Base-by-base conservation (phyloP, 2,888 invertebrate genomes). In the Sthenelais limicola region DNA sequence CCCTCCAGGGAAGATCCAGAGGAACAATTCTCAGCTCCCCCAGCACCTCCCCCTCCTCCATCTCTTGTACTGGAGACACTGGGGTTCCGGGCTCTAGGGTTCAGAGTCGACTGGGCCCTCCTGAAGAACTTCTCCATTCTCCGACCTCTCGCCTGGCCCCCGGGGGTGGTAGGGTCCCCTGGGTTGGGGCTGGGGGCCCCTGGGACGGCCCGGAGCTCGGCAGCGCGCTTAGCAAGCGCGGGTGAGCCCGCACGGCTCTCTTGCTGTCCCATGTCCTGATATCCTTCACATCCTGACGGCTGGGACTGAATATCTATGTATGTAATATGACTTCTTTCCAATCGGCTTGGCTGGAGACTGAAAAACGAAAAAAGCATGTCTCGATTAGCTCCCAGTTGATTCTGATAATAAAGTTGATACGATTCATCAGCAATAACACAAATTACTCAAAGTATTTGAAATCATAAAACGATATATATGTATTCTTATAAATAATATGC, bases 81-180 rank as follows among this genome's bases (percentile, higher is more conserved):
- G n/a, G n/a, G n/a, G n/a, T n/a, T n/a, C n/a, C 74, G 67, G 26
- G 72, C 48, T 7, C 70, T 33, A n/a, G 74, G 49, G 30, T 73
- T 71, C 2, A 74, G 33, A 1, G 68, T 52, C 1, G 62, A 67
- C 51, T 70, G 72, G 3, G 77, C 77, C n/a, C 77, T 52, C 30
- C 74, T 52, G 35, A 77, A 74, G 32, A 77, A 51, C 51, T 73
- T 74, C 67, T 77, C 77, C 71, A 77, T 74, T 18, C 72, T 62
- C 33, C 77, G 49, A 0, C 72, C 67, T 15, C 71, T 30, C 21
- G 68, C 18, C 4, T 3, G 5, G 0, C 24, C 28, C 62, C n/a
- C 52, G 21, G 51, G 33, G 49, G 30, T 15, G 9, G 48, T 43
- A 9, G 67, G 38, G 30, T 68, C 67, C 67, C 43, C 26, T 49